A percentile compares a stretch with the other conserved stretches of the same genome.
These are phyloP conservation scores for Ariolimax columbianus DNA, from an alignment of 2,888 invertebrate genomes.

Conservation along the genomic window DNA sequence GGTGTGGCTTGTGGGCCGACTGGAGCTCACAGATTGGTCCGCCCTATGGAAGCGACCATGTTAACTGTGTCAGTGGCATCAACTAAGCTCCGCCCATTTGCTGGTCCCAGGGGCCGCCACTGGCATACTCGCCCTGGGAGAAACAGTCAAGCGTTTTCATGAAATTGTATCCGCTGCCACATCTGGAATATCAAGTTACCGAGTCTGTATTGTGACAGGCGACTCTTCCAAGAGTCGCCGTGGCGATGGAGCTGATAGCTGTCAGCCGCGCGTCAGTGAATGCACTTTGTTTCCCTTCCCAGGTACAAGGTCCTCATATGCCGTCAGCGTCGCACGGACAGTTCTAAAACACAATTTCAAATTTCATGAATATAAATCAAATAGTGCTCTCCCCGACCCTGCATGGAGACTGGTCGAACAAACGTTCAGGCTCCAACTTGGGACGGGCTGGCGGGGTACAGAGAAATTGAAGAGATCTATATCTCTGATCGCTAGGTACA, in stretches of 20 bases:
- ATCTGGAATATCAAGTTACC: constrained; percentile 34
- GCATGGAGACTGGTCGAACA: neutral
- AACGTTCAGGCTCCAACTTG: neutral
- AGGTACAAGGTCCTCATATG: neutral
- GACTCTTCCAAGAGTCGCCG: too few species aligned
- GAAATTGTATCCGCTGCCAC: constrained; percentile 9
- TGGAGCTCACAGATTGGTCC: neutral
- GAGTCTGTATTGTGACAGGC: constrained; percentile 18
- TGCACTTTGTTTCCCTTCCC: neutral
- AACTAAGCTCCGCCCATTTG: constrained; percentile 14
- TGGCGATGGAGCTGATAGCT: neutral
- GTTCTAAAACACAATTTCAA: neutral
- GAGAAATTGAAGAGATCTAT: neutral
- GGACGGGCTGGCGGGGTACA: neutral
- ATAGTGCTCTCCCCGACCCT: neutral
- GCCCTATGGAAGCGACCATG: neutral
- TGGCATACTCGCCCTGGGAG: neutral
- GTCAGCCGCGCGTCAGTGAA: neutral
- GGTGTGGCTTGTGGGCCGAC: neutral
- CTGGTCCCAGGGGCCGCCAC: neutral
- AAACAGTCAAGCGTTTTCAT: neutral
- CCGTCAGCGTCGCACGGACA: neutral
- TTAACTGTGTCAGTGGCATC: neutral
- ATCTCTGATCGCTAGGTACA: neutral
- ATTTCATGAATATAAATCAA: constrained; percentile 29